Base-by-base conservation (phyloP, 2,113 vertebrate genomes). In the Osmerus eperlanus region DNA sequence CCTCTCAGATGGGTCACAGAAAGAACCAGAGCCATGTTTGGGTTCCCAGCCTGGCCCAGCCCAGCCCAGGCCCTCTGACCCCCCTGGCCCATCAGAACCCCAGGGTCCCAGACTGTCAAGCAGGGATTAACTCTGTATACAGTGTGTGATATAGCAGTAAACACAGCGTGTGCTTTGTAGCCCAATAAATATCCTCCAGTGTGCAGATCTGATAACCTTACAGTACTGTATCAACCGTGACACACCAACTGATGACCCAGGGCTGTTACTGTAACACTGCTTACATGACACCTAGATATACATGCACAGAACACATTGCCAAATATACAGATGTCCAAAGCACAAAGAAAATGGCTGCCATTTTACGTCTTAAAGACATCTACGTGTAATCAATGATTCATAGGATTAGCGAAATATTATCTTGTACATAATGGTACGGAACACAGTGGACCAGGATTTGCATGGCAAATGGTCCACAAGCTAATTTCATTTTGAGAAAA, bases 1-100 rank as follows among this genome's bases (percentile, higher is more conserved):
- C 72, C 77, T 81, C 77, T 85, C 76, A 86, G 85, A 87, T 16
- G 74, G 73, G 81, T 86, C 78, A 81, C 83, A 82, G 80, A 77
- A 63, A 67, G 62, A 85, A 81, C 77, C 80, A 72, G 73, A 69
- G 76, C 61, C 80, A 71, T 78, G 76, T 78, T 77, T 79, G 78
- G 80, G 78, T 80, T 78, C 61, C 69, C 60, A 28, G 13, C 1
- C 12, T 14, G 23, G 60, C 58, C 61, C 71, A 54, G 23, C 51
- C 73, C 67, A 61, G 72, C 75, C 23, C 72, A 25, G 59, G 9
- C 41, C 41, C 41, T 47, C 41, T 47, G 41, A 47, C 71, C 9
- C 68, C 73, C 74, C 14, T 9, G 11, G 71, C 21, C 68, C 70
- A 3, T 83, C 75, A 74, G 70, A 82, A 80, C 70, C 70, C 62